A percentile compares a stretch with the other conserved stretches of the same genome.
Evolutionary conservation across 2,797 vertebrate genomes (phyloP).

Genomic region (Thamnophis elegans): DNA sequence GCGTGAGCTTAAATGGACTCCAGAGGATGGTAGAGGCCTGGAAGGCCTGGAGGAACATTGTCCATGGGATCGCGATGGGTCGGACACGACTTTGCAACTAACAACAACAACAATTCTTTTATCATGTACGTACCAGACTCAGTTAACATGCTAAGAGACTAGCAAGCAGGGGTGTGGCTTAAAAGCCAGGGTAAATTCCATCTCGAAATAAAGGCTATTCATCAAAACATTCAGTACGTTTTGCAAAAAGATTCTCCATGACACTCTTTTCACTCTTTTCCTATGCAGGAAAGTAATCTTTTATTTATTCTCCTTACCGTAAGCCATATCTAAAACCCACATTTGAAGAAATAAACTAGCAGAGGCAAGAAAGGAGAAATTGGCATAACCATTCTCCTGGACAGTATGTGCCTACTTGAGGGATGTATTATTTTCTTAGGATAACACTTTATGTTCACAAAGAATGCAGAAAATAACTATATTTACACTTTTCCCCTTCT

Average conservation of each 20-base stretch:
- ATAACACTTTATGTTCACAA: conserved; percentile 19
- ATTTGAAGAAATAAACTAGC: not conserved
- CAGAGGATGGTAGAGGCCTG: too few species aligned
- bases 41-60: too few species aligned
- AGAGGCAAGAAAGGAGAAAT: not conserved
- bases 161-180: not conserved
- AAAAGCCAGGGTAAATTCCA: not conserved
- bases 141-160: not conserved
- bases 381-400: not conserved
- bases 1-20: too few species aligned
- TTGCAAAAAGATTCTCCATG: not conserved
- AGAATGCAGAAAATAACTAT: not conserved
- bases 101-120: not conserved
- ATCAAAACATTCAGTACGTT: not conserved
- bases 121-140: not conserved
- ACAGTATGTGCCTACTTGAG: not conserved
- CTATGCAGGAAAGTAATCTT: not conserved
- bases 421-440: conserved; percentile 52
- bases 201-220: not conserved
- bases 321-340: not conserved
- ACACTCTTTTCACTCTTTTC: not conserved
- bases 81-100: too few species aligned
- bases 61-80: too few species aligned
- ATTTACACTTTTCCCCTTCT: not conserved
- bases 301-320: not conserved